Evolutionary conservation across 2,113 vertebrate genomes (phyloP).

Genomic region (Cricetomys ansorgei): DNA sequence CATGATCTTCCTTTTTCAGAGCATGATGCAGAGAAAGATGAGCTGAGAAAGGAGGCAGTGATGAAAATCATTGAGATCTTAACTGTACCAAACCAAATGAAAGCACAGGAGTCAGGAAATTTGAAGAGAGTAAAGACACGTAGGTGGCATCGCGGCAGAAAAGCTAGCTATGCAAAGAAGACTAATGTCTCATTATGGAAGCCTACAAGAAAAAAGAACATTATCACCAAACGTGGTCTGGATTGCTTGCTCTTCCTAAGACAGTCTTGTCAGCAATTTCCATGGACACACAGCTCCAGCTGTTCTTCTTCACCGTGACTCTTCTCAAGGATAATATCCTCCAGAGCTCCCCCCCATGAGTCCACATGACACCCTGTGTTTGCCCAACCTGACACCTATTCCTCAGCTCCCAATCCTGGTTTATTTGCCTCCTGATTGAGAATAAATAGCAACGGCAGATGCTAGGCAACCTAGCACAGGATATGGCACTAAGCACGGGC

Average conservation of each 20-base stretch:
- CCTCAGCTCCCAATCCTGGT: neutral
- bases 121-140: neutral
- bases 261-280: neutral
- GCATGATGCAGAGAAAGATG: neutral
- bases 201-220: neutral
- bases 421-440: neutral
- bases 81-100: neutral
- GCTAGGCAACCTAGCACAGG: neutral
- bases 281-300: neutral
- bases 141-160: neutral
- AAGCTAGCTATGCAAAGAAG: neutral
- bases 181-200: neutral
- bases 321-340: neutral
- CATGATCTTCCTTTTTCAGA: neutral
- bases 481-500: neutral
- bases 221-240: neutral
- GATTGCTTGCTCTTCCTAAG: neutral
- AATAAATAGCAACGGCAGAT: neutral
- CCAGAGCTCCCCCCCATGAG: neutral
- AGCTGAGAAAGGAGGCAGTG: neutral
- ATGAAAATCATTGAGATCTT: neutral
- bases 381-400: neutral
- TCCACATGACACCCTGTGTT: neutral
- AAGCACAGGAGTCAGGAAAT: neutral
- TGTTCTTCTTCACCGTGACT: neutral